These are phyloP conservation scores for Lepidothrix coronata DNA, from an alignment of 2,113 vertebrate genomes.

Conservation along the genomic window DNA sequence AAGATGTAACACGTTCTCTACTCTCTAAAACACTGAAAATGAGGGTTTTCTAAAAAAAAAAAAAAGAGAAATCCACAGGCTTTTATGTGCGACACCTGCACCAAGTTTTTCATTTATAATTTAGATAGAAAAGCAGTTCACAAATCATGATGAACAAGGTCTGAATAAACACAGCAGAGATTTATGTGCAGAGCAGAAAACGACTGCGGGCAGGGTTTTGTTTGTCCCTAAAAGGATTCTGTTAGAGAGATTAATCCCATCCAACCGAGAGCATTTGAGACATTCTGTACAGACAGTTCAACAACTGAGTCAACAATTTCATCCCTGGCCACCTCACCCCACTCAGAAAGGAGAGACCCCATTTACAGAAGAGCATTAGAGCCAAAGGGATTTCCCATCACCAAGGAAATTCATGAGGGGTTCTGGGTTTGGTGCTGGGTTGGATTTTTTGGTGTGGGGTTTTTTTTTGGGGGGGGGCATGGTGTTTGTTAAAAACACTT, in stretches of 20 bases:
- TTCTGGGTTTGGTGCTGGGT: neutral
- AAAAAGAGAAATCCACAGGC: neutral
- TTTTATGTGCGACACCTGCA: neutral
- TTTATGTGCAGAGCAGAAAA: neutral
- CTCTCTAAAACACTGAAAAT: neutral
- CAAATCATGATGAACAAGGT: neutral
- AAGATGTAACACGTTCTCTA: slow-evolving; percentile 28
- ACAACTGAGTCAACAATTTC: neutral
- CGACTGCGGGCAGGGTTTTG: neutral
- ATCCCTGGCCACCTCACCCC: neutral
- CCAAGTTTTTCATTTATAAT: neutral
- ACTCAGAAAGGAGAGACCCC: neutral
- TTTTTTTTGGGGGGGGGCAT: too few species aligned
- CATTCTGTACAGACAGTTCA: neutral
- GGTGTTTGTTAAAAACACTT: too few species aligned
- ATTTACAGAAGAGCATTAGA: neutral
- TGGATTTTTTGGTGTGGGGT: fast-evolving
- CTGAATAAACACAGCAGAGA: neutral
- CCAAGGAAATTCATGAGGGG: neutral
- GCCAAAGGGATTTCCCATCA: neutral
- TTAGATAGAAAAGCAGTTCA: neutral
- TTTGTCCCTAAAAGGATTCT: neutral
- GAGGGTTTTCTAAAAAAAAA: neutral
- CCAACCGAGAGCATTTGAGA: neutral
- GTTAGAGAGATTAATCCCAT: neutral